Base-by-base conservation (phyloP, 2,113 vertebrate species). In the Thunnus thynnus region DNA sequence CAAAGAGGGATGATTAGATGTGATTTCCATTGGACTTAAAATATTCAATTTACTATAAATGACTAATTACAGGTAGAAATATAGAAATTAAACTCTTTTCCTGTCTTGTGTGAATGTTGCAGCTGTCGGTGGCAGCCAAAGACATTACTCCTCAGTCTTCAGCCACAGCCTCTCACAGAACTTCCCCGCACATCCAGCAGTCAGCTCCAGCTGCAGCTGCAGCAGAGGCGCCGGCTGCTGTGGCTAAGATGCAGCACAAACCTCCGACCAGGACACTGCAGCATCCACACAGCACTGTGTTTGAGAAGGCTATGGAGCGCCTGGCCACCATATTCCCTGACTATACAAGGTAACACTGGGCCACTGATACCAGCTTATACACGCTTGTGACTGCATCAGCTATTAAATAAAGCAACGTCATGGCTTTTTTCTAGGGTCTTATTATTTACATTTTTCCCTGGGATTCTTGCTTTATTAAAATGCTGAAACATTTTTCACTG, bases 251-350 rank as follows among this genome's bases (percentile, higher is more conserved):
- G 13, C 67, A 55, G n/a, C 69, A 50, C 74, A 83, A 27, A 65
- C 73, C 71, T 25, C 52, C 44, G 0, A 0, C 27, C 55, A 84
- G 64, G 22, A 64, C 41, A 0, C 13, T 0, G 5, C 74, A 77
- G 69, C 86, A 83, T 32, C 78, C 65, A 1, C 76, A 0, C 1
- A 85, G 12, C 58, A 93, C 87, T 0, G 61, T 64, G 0, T 91
- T 93, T 17, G 93, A 94, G 9, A 95, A 71, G 16, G 89, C 96
- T 4, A 84, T 96, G 7, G 91, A 88, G 8, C 85, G 74, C 1
- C 94, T 99, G 10, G 50, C 71, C 7, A 48, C 36, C 55, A 94
- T 96, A 52, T 98, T 99, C 81, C 97, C 97, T 0, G 83, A 93
- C 18, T 94, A 96, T 16, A 94, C 80, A 72, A 97, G 97, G 98